Percentiles rank a stretch among this genome's conserved stretches.
Evolutionary conservation across 2,113 vertebrate species (phyloP).

Genomic region (Cinclus cinclus): DNA sequence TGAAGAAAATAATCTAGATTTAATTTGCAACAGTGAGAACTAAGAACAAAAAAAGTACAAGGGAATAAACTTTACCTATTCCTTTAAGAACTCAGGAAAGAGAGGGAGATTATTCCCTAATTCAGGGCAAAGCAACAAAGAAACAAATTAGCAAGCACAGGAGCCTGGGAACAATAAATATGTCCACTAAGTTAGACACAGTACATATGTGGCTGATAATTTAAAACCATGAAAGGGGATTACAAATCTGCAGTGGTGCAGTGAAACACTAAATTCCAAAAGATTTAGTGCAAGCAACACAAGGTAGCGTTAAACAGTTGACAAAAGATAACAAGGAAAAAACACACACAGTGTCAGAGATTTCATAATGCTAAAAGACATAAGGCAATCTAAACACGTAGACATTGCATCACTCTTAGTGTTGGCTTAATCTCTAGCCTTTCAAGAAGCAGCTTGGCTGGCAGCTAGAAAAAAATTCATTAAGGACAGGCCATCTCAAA

Average conservation of each 20-base stretch:
- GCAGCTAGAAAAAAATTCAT: background rate
- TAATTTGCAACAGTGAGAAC: background rate
- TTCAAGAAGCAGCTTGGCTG: background rate
- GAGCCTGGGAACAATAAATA: constrained; percentile 13
- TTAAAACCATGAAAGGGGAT: constrained; percentile 14
- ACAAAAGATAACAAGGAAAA: background rate
- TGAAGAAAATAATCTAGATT: background rate
- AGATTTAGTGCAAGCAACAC: constrained; percentile 28
- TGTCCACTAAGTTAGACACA: background rate
- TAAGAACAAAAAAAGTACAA: background rate
- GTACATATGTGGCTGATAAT: constrained; percentile 21
- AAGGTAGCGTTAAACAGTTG: background rate
- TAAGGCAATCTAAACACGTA: background rate
- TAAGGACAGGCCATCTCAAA: background rate
- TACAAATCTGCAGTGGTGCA: background rate
- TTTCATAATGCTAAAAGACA: background rate
- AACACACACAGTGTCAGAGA: background rate
- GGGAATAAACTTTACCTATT: background rate
- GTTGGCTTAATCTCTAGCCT: background rate
- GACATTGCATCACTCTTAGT: background rate
- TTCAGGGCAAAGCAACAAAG: constrained; percentile 22
- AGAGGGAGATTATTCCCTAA: background rate
- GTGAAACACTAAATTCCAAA: background rate
- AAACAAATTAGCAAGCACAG: constrained; percentile 43
- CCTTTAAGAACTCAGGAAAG: background rate